Base-by-base conservation (phyloP, 2,797 vertebrate genomes). In the Vultur gryphus region DNA sequence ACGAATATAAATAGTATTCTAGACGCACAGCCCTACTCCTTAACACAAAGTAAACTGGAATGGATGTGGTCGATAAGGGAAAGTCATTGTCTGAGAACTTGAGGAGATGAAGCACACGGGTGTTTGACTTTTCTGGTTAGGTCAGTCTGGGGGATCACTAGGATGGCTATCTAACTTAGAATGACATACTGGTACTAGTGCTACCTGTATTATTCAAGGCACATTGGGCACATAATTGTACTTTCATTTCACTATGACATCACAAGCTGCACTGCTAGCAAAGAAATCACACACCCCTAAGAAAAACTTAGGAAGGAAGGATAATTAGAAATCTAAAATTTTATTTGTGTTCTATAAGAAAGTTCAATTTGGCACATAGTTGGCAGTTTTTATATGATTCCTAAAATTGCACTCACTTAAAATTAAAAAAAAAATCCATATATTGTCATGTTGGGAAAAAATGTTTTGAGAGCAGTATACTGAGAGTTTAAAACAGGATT, bases 181-280 rank as follows among this genome's bases (percentile, higher is more conserved):
- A 97, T 96, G 80, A 97, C 93, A 86, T 85, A 97, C 81, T 94
- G 84, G 96, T 76, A 94, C 96, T 92, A 95, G 96, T 84, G 93
- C 97, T 96, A 95, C 97, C 97, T 96, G 93, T 94, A 93, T 97
- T 96, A 97, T 92, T 97, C 97, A 98, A 98, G 98, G 98, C 98
- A 98, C 98, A 91, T 97, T 78, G 97, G 98, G 97, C 98, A 97
- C 97, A 95, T 95, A 84, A 92, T 93, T 91, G 94, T 97, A 90
- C 97, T 98, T 97, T 96, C 96, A 89, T 97, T 97, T 98, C 96
- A 97, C 98, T 96, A 97, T 85, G 96, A 97, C 97, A 94, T 95
- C 97, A 97, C 95, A 95, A 97, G 96, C 95, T 87, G 95, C 95
- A 96, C 80, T 92, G 94, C 69, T 93, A 97, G 96, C 62, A 85